A percentile compares a stretch with the other conserved stretches of the same genome.
These are phyloP conservation scores for Halcyon leucocephala DNA, from an alignment of 2,797 vertebrate species.

Conservation along the genomic window DNA sequence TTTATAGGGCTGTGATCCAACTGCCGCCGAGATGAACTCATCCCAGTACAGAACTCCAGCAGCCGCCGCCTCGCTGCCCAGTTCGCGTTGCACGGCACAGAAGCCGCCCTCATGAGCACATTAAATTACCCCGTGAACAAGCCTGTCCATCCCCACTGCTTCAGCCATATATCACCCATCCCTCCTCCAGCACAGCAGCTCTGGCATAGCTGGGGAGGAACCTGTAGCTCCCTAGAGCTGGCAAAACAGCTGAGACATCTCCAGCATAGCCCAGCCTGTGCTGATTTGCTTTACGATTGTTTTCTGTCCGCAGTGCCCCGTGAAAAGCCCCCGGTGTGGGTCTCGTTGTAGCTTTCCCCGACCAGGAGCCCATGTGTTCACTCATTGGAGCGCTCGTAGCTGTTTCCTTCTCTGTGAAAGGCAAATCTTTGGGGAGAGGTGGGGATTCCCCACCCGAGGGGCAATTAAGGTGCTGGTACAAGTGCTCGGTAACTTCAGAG, in stretches of 20 bases:
- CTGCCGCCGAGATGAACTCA: accelerated
- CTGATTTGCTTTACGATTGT: background rate
- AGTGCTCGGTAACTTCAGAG: too few species aligned
- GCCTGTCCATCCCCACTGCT: background rate
- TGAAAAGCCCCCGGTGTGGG: too few species aligned
- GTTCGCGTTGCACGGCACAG: background rate
- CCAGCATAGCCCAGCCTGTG: accelerated
- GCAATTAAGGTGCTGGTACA: too few species aligned
- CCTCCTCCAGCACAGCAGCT: background rate
- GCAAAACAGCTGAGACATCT: background rate
- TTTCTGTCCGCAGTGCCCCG: too few species aligned
- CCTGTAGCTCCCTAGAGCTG: accelerated
- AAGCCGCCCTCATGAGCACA: background rate
- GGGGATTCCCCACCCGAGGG: too few species aligned
- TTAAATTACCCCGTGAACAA: background rate
- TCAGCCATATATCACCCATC: accelerated
- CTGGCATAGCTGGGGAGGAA: background rate
- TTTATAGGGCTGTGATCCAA: background rate
- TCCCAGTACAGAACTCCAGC: accelerated
- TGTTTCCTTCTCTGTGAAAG: too few species aligned
- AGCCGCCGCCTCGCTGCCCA: accelerated
- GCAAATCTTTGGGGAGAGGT: too few species aligned
- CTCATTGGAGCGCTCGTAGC: too few species aligned
- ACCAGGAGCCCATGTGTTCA: too few species aligned
- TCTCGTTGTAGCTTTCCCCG: too few species aligned